A percentile compares a stretch with the other conserved stretches of the same genome.
phyloP scores from a whole-genome alignment of 2,797 vertebrate genomes.

The Acipenser transmontanus region DNA sequence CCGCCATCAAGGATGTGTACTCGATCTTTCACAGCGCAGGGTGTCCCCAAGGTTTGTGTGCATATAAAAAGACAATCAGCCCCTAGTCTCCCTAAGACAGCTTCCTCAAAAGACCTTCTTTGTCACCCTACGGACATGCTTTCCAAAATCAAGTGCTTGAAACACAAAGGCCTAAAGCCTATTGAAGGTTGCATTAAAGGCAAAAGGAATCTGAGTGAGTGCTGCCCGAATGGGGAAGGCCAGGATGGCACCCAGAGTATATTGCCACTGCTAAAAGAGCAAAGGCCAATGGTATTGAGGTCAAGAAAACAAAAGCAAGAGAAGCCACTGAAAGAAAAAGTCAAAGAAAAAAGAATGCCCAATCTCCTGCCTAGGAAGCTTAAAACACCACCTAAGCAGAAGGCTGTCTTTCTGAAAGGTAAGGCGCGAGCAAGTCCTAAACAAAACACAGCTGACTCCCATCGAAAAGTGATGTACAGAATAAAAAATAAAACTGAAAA shows the following conservation, averaged over 20 bases:
- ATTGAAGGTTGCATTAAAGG: slow-evolving; percentile 33
- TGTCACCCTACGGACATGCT: slow-evolving; percentile 58
- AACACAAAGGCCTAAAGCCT: slow-evolving; percentile 58
- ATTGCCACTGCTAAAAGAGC: slow-evolving; percentile 54
- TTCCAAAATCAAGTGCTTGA: slow-evolving; percentile 61
- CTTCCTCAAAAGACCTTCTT: slow-evolving; percentile 42
- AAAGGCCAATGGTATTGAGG: slow-evolving; percentile 86
- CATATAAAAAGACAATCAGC: slow-evolving; percentile 64
- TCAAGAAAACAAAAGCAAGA: slow-evolving; percentile 81
- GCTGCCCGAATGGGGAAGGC: slow-evolving; percentile 6
- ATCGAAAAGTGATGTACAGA: slow-evolving; percentile 47
- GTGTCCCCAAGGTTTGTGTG: slow-evolving; percentile 53
- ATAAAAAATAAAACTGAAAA: slow-evolving; percentile 46
- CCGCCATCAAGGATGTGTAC: slow-evolving; percentile 89
- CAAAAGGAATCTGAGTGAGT: slow-evolving; percentile 34
- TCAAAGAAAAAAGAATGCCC: slow-evolving; percentile 50
- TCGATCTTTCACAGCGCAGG: slow-evolving; percentile 80
- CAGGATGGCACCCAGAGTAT: not conserved
- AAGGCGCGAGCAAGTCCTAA: slow-evolving; percentile 31
- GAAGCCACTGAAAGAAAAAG: slow-evolving; percentile 68
- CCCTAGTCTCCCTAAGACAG: slow-evolving; percentile 32
- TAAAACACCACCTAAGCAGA: slow-evolving; percentile 53
- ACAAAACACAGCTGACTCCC: slow-evolving; percentile 15
- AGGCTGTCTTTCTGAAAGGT: slow-evolving; percentile 29
- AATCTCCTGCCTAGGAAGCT: slow-evolving; percentile 52